These are phyloP conservation scores for Drosophila melanogaster DNA, from an alignment of 1,140 invertebrate genomes.

Conservation along the genomic window DNA sequence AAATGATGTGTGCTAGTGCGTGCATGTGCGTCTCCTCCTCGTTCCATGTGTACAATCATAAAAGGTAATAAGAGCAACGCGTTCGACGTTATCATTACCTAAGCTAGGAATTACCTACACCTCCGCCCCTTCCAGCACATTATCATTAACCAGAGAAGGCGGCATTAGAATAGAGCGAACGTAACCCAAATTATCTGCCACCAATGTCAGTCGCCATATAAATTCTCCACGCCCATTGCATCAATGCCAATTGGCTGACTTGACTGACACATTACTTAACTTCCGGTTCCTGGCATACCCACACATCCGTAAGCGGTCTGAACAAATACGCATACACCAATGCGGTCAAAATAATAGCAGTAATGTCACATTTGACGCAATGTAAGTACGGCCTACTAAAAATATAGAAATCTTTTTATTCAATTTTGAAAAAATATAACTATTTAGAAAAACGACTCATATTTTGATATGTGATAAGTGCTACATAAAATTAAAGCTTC, in stretches of 20 bases:
- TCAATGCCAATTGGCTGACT: slow-evolving; percentile 61
- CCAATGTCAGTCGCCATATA: slow-evolving; percentile 38
- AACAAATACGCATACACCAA: not conserved
- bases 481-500: too few species aligned
- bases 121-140: slow-evolving; percentile 13
- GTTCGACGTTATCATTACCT: slow-evolving; percentile 31
- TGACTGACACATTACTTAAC: slow-evolving; percentile 81
- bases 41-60: slow-evolving; percentile 22
- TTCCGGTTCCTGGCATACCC: slow-evolving; percentile 73
- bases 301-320: slow-evolving; percentile 31
- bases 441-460: too few species aligned
- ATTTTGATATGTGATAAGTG: too few species aligned
- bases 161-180: slow-evolving; percentile 46
- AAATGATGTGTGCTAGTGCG: slow-evolving; percentile 11
- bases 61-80: slow-evolving; percentile 35
- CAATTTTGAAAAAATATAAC: too few species aligned
- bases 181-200: slow-evolving; percentile 58
- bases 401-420: not conserved
- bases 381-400: not conserved
- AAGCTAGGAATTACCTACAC: slow-evolving; percentile 33
- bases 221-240: slow-evolving; percentile 51
- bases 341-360: slow-evolving; percentile 3
- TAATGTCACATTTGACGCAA: not conserved
- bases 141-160: slow-evolving; percentile 45
- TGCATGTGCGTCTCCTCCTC: not conserved